Conservation (phyloP, 2,888 invertebrate species). For the Drosophila fulvimacula region DNA sequence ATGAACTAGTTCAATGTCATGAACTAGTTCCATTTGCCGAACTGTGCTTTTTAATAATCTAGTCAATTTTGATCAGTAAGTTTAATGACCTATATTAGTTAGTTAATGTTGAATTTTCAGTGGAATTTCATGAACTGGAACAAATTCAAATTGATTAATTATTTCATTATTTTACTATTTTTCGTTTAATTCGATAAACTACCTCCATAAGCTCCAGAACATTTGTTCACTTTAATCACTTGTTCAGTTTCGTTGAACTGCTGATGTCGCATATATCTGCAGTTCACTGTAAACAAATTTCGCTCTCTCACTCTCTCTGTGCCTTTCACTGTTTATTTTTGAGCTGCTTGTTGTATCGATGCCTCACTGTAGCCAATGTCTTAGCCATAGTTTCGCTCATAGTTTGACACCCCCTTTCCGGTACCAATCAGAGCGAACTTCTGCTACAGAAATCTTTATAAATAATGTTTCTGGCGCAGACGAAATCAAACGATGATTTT, state of each 20-base stretch:
- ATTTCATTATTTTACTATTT: not conserved
- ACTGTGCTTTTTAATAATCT: not conserved
- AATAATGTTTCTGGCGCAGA: conserved; percentile 24
- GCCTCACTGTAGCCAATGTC: conserved; percentile 3
- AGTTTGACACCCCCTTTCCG: conserved; percentile 20
- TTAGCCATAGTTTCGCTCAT: conserved; percentile 38
- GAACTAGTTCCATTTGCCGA: not conserved
- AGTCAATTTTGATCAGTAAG: not conserved
- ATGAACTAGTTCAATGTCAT: not conserved
- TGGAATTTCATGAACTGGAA: not conserved
- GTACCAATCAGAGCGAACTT: not conserved
- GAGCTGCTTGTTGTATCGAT: not conserved
- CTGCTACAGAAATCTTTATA: not conserved
- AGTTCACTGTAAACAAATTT: not conserved
- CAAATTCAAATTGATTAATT: not conserved
- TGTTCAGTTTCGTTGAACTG: too few relatives aligned
- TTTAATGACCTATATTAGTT: not conserved
- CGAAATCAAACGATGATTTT: conserved; percentile 46
- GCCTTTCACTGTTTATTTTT: too few relatives aligned
- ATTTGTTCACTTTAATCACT: not conserved
- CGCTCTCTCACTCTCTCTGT: too few relatives aligned
- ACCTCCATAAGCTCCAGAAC: not conserved
- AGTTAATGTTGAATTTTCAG: too few relatives aligned
- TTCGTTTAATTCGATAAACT: not conserved
- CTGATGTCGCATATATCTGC: not conserved